Conservation (phyloP, 2,113 vertebrate species). For the Patagioenas fasciata region DNA sequence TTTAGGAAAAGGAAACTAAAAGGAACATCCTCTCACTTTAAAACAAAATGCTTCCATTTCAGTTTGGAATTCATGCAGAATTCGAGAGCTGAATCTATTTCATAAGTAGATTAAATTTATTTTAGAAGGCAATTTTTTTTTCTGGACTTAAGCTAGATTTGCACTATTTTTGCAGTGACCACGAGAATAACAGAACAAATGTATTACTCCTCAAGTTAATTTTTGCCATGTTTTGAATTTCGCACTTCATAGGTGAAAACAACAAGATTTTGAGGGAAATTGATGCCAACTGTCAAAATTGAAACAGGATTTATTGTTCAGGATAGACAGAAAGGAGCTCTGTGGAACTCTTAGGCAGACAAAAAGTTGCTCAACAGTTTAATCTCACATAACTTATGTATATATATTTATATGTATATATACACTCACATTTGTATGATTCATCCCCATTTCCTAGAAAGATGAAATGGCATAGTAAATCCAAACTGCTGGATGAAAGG, state of each 20-base stretch:
- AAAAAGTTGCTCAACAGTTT: not conserved
- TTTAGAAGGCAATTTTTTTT: not conserved
- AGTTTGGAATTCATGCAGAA: not conserved
- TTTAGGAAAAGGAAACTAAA: not conserved
- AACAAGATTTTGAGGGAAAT: not conserved
- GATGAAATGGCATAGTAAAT: not conserved
- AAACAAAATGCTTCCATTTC: not conserved
- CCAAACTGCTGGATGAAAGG: not conserved
- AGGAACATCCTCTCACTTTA: not conserved
- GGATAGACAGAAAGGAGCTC: not conserved
- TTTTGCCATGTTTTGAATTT: not conserved
- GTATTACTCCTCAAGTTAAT: not conserved
- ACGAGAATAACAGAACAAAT: not conserved
- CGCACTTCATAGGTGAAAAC: not conserved
- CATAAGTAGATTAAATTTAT: not conserved
- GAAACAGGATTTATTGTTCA: not conserved
- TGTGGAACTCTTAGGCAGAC: not conserved
- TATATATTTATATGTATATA: not conserved
- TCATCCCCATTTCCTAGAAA: not conserved
- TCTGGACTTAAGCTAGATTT: not conserved
- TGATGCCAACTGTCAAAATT: not conserved
- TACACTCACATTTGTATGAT: rapidly evolving
- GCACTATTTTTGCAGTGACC: not conserved
- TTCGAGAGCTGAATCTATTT: not conserved
- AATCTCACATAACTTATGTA: not conserved